Evolutionary conservation across 2,113 vertebrate species (phyloP), one percentile per base, ranked within the genome.

Genomic region (Scophthalmus maximus): DNA sequence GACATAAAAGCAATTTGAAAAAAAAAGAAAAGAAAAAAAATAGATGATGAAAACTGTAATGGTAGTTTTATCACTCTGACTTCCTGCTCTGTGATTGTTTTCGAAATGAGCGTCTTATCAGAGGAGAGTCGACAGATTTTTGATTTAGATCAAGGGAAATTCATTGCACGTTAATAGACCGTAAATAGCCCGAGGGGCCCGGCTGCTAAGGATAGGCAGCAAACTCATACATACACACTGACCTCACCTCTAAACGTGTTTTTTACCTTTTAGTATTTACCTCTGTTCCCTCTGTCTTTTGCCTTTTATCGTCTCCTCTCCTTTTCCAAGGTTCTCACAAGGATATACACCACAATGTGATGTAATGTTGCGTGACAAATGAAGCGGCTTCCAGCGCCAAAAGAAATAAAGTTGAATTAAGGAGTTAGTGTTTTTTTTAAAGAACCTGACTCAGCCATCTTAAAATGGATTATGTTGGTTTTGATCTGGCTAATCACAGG

Each of bases 121-220:
- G 22, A 26, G 66, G 36, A n/a, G 38, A 53, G 40, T 34, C 6
- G 30, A 40, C 70, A 76, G 86, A 90, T 91, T 86, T 89, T 85
- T 88, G 73, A 89, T 91, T 91, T 81, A 89, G 88, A 90, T 90
- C 81, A 60, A 81, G 62, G 61, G 63, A 85, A 82, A 85, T 78
- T 74, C 65, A 78, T 84, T 72, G 25, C 57, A 52, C 59, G 10
- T 71, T 82, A 88, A 89, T 88, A 50, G 87, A 72, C 47, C 20
- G 78, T 78, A 83, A 89, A 86, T 73, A 83, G 69, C 88, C 82
- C 30, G 47, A 62, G 78, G 86, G 78, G 86, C 58, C 26, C 7
- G 47, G 15, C 60, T 76, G 66, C 51, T 73, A 73, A 42, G 57
- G 30, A 36, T 47, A 53, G 42, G 23, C n/a, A 58, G 22, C 64